These are phyloP conservation scores for Herpetotheres cachinnans DNA, from an alignment of 2,113 vertebrate species.

Conservation along the genomic window DNA sequence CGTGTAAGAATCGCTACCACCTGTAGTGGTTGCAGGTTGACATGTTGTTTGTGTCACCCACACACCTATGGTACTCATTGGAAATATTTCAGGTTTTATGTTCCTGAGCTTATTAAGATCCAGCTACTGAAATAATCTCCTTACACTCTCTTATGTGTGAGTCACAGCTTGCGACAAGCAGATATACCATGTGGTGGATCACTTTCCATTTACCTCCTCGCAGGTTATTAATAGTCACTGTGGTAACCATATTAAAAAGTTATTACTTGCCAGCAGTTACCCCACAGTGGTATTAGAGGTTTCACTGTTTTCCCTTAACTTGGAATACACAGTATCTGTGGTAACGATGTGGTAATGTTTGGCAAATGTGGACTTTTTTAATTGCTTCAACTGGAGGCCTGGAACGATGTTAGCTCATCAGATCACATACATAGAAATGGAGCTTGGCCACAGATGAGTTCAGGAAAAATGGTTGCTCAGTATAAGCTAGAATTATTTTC, in stretches of 20 bases:
- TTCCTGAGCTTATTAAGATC: not conserved
- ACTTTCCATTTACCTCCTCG: slow-evolving; percentile 6
- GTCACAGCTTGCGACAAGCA: not conserved
- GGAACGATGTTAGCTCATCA: not conserved
- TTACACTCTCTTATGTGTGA: not conserved
- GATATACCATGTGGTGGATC: not conserved
- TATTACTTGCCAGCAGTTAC: slow-evolving; percentile 32
- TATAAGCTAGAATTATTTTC: not conserved
- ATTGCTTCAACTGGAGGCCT: slow-evolving; percentile 38
- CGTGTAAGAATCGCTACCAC: rapidly evolving
- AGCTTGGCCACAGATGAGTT: not conserved
- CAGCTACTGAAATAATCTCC: not conserved
- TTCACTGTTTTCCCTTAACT: slow-evolving; percentile 50
- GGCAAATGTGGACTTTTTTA: not conserved
- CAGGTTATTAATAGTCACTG: slow-evolving; percentile 14
- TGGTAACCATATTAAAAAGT: slow-evolving; percentile 22
- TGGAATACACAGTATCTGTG: slow-evolving; percentile 52
- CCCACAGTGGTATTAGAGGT: slow-evolving; percentile 32
- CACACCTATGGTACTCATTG: not conserved
- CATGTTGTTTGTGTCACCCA: not conserved
- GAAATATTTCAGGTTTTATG: not conserved
- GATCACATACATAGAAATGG: not conserved
- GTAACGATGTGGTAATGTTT: slow-evolving; percentile 56
- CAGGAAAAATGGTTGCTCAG: not conserved
- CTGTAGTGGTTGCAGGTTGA: not conserved